Conservation (phyloP, 2,113 vertebrate genomes). For the Otis tarda region DNA sequence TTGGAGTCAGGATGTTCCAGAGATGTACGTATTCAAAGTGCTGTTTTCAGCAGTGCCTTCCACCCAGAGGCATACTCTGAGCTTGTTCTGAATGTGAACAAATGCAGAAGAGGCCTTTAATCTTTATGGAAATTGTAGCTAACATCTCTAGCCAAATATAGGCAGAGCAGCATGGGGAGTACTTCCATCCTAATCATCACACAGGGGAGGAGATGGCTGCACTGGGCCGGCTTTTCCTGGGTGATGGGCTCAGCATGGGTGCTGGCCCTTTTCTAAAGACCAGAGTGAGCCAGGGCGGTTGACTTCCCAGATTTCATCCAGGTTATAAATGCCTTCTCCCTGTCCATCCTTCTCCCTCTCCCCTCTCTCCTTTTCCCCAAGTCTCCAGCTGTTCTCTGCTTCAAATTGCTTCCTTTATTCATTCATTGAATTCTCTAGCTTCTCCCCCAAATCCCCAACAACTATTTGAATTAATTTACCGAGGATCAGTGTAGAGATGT, state of each 20-base stretch:
- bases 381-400: background rate
- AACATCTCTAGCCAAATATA: background rate
- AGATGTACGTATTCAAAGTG: conserved; percentile 27
- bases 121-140: conserved; percentile 1
- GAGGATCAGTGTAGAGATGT: background rate
- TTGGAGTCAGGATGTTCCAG: conserved; percentile 40
- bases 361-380: background rate
- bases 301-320: background rate
- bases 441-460: background rate
- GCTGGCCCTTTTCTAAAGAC: background rate
- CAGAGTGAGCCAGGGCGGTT: background rate
- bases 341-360: background rate
- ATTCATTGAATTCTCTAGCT: background rate
- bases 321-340: background rate
- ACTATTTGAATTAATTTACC: background rate
- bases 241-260: background rate
- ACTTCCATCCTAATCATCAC: background rate
- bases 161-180: background rate
- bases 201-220: background rate
- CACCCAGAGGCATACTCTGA: conserved; percentile 39
- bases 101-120: conserved; percentile 14
- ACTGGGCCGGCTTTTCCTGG: background rate
- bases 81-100: conserved; percentile 10
- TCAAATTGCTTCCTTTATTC: background rate
- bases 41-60: conserved; percentile 56